These are phyloP conservation scores for Coenonympha glycerion DNA, from an alignment of 2,888 invertebrate species.

Conservation along the genomic window DNA sequence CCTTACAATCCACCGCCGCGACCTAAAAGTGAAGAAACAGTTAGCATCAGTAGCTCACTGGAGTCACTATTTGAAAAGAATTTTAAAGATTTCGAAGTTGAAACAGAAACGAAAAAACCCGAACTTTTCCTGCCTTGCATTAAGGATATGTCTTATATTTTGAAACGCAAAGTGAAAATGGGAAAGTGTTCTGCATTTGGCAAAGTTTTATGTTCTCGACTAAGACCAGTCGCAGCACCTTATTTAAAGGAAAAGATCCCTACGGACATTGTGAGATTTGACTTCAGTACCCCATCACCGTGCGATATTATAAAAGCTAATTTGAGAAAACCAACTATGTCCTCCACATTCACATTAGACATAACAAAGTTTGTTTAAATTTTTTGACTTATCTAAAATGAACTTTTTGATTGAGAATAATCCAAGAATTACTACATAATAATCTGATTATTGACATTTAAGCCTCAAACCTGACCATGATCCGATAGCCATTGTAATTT, in stretches of 20 bases:
- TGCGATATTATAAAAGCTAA: conserved; percentile 54
- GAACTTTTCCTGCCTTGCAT: conserved; percentile 42
- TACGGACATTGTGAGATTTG: conserved; percentile 43
- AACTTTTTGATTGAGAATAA: too few species aligned
- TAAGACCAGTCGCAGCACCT: conserved; percentile 48
- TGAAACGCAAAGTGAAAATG: conserved; percentile 39
- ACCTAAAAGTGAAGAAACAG: conserved; percentile 24
- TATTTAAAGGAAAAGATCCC: conserved; percentile 42
- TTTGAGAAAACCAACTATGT: conserved; percentile 36
- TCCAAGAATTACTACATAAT: too few species aligned
- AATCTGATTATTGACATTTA: too few species aligned
- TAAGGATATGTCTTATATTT: conserved; percentile 54
- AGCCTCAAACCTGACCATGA: too few species aligned
- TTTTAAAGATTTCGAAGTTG: conserved; percentile 34
- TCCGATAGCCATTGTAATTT: too few species aligned
- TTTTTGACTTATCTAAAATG: too few species aligned
- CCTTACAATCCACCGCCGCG: conserved; percentile 28
- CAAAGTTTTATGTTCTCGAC: conserved; percentile 47
- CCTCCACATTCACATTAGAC: conserved; percentile 25
- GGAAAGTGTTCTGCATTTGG: conserved; percentile 56
- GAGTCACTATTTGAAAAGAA: conserved; percentile 46
- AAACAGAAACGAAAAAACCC: conserved; percentile 24
- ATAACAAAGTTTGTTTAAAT: conserved; percentile 11
- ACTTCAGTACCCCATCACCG: conserved; percentile 55
- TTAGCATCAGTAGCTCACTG: conserved; percentile 46